Evolutionary conservation across 2,888 invertebrate genomes (phyloP), one percentile per base, ranked within the genome.

Genomic region (Thymelicus sylvestris): DNA sequence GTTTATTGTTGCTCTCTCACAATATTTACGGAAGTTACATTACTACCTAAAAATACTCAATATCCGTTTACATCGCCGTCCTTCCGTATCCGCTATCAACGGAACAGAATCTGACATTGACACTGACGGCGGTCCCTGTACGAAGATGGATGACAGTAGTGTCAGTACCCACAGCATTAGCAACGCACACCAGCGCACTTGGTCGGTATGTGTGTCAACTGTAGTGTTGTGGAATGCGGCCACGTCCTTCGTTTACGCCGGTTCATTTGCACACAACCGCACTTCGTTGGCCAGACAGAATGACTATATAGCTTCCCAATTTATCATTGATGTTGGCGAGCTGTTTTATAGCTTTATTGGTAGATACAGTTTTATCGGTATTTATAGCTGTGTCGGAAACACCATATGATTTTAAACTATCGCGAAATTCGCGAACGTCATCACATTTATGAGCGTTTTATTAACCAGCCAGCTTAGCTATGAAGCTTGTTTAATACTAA

Each of bases 241-340:
- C 92, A 87, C 92, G 93, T 93, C 93, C 93, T 93, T 93, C 92
- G 81, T 87, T 87, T 88, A 89, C 89, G 86, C 82, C 87, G 87
- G 86, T 88, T 90, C 91, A 91, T 91, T 92, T 91, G 92, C 93
- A 91, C 90, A 91, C 88, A 88, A 86, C 81, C 90, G 82, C 81
- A 85, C 84, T 12, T 44, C 78, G 76, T 81, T 76, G 73, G 70
- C 71, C 79, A 77, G 77, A 84, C 86, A 85, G 86, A 79, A 81
- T 79, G 76, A 77, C 78, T 90, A 90, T 90, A 91, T 89, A 86
- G 85, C 87, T 86, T 91, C 86, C 87, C 84, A 89, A 86, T 86
- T 86, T 76, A 88, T 87, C 84, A 84, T 85, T 85, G 81, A 82
- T 82, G 85, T 83, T 78, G 82, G 15, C 62, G 62, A 57, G 41